Evolutionary conservation across 1,140 invertebrate species (phyloP), one percentile per base, ranked within the genome.

Genomic region (fruit fly (Drosophila melanogaster)): DNA sequence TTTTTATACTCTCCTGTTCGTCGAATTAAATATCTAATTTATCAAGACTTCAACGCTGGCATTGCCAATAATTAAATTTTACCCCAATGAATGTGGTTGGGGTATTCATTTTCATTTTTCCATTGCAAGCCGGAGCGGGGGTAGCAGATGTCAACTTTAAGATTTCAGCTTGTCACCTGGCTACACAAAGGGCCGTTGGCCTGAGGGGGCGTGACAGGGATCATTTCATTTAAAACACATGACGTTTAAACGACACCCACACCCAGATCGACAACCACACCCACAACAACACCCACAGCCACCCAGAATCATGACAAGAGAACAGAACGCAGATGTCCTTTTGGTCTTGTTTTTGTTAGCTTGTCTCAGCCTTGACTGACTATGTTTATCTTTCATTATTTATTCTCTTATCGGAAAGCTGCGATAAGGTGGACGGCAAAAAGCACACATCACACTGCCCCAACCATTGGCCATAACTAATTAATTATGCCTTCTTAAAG

Each of bases 341-440:
- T 70, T 70, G 64, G 66, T 51, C 66, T 67, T 56, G 41, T 70
- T 55, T 49, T 67, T 74, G 77, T 71, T 60, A 65, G 55, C 74
- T 55, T 78, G 55, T 74, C 60, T 69, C 78, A 69, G 57, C 50
- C 75, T 71, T 61, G 75, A 77, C 75, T 65, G 79, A 77, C 76
- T 89, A 77, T 87, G 84, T 89, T 89, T 87, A 81, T 60, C 79
- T 84, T 84, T 89, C 76, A 87, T 87, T 87, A 87, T 89, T 87
- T 87, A 87, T 79, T 89, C 76, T 69, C 76, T 87, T 87, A 87
- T 89, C 79, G 50, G 55, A 30, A 26, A n/a, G 49, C n/a, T 56
- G 67, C 46, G 81, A 84, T 76, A 79, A 77, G 51, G 33, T 51
- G 24, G 54, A 37, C 67, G 37, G 65, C 77, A 81, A 81, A 71